Conservation (phyloP, 2,113 vertebrate genomes). For the Neomonachus schauinslandi region DNA sequence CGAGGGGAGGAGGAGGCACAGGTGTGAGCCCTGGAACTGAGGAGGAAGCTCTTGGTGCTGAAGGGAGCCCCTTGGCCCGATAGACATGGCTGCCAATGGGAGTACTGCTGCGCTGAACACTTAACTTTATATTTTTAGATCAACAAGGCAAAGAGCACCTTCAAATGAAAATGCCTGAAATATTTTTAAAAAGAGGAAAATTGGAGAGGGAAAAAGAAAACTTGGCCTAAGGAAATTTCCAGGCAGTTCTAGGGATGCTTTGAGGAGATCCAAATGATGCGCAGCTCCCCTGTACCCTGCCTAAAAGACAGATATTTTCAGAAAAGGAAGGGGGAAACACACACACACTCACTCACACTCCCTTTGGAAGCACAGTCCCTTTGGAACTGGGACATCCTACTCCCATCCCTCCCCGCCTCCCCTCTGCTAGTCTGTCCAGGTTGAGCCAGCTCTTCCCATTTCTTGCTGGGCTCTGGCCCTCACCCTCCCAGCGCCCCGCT, state of each 20-base stretch:
- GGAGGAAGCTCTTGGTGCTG: fast-evolving
- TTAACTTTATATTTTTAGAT: not conserved
- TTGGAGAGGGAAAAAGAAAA: not conserved
- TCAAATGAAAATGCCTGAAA: not conserved
- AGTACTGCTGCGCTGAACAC: fast-evolving
- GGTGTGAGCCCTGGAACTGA: fast-evolving
- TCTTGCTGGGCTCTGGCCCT: fast-evolving
- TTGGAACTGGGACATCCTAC: not conserved
- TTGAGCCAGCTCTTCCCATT: not conserved
- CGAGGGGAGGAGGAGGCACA: fast-evolving
- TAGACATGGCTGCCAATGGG: fast-evolving
- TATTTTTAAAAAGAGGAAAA: not conserved
- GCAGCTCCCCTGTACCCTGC: fast-evolving
- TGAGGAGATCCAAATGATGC: fast-evolving
- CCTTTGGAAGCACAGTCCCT: not conserved
- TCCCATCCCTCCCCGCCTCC: fast-evolving
- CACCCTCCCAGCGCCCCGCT: not conserved
- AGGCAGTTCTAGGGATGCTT: not conserved
- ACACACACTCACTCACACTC: not conserved
- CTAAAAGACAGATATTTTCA: not conserved
- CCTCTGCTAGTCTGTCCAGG: fast-evolving
- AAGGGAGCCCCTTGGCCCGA: fast-evolving
- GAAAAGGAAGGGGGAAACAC: not conserved
- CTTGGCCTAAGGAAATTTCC: not conserved
- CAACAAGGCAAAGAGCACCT: not conserved